A percentile compares a stretch with the other conserved stretches of the same genome.
phyloP scores from a whole-genome alignment of 2,113 vertebrate genomes.

The Lathamus discolor region DNA sequence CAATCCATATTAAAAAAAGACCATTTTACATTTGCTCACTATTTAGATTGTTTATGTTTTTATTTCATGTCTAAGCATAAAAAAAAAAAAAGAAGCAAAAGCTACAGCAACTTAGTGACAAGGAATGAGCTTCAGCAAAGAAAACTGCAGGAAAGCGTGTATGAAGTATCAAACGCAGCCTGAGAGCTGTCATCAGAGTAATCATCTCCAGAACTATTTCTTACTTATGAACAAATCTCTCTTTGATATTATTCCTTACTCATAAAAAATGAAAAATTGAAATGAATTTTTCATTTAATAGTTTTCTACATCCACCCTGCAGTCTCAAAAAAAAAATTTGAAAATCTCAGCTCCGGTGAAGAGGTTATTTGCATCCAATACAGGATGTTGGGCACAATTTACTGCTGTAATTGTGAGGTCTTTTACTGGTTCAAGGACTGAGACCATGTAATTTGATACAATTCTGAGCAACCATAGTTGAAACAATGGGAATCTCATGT shows the following conservation, averaged over 20 bases:
- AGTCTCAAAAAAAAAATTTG: neutral
- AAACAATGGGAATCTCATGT: neutral
- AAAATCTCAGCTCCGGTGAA: neutral
- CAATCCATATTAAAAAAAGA: neutral
- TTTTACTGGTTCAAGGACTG: neutral
- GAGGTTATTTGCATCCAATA: neutral
- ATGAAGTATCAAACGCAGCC: neutral
- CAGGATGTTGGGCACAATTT: neutral
- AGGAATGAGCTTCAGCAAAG: neutral
- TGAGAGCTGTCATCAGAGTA: neutral
- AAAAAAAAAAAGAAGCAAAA: neutral
- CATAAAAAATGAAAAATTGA: neutral
- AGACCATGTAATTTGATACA: neutral
- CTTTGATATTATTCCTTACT: neutral
- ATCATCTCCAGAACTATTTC: neutral
- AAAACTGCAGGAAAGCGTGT: neutral
- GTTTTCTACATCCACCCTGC: neutral
- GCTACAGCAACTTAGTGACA: neutral
- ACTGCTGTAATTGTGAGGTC: neutral
- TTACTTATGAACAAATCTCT: neutral
- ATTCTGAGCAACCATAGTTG: neutral
- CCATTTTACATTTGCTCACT: neutral
- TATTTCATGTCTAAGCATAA: neutral
- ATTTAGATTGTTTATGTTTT: neutral
- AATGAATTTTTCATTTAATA: neutral